Evolutionary conservation across 2,797 vertebrate genomes (phyloP), one percentile per base, ranked within the genome.

Genomic region (Peromyscus melanophrys): DNA sequence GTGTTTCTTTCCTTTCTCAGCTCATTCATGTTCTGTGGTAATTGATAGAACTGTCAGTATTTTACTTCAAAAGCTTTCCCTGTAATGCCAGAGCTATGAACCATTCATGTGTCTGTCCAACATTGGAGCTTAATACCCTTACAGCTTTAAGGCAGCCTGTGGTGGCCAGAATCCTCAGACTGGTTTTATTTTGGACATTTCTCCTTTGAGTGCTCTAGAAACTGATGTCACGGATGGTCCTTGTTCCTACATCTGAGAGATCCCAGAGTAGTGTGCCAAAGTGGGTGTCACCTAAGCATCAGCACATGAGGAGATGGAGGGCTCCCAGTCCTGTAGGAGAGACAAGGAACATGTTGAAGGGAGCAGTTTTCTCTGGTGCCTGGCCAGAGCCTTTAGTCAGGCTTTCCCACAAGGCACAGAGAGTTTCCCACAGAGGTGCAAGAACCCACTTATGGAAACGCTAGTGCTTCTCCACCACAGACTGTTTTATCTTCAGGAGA

Each of bases 171-270:
- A 43, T 67, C 52, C 59, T 52, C 69, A 61, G 55, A 19, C 76
- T 57, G 37, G 49, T 96, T 92, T 71, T 57, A 6, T 84, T 93
- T 84, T 40, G 13, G 46, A 65, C 17, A 11, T 92, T 96, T 93
- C 25, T 80, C 83, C 63, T 84, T 92, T 1, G 21, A 82, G 46
- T 46, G n/a, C 71, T 80, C 76, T 90, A 81, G 82, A 82, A 90
- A 81, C 23, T 0, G 6, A 31, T 61, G 59, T 71, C 9, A 7
- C 14, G 29, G 29, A 25, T 46, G 19, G 4, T 11, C 10, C 21
- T 94, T 82, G 55, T 14, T 75, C 31, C 46, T 59, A 2, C 4
- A 34, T 80, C 80, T 76, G 75, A 82, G 49, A 55, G 52, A 88
- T 40, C 63, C n/a, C 21, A 52, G 31, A 25, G 37, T 3, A 6